Conservation (phyloP, 2,888 invertebrate species). For the Drosophila borborema region DNA sequence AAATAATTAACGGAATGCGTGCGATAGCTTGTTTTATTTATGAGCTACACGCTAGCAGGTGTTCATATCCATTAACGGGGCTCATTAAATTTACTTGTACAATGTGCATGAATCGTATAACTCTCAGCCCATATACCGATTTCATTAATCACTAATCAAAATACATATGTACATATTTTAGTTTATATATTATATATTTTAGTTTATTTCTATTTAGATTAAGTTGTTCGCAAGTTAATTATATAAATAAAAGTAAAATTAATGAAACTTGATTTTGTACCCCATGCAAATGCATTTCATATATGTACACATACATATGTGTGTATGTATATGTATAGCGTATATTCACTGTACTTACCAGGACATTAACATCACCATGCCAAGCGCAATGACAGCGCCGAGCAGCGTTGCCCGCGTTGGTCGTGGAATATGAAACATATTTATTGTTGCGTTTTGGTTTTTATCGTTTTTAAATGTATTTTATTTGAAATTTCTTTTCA, state of each 20-base stretch:
- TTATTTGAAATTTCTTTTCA: slow-evolving; percentile 1
- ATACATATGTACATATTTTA: too few relatives aligned
- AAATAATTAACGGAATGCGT: slow-evolving; percentile 36
- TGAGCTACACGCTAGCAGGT: slow-evolving; percentile 1
- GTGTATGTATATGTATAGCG: too few relatives aligned
- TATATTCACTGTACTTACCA: slow-evolving; percentile 70
- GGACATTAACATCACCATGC: slow-evolving; percentile 66
- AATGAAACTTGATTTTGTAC: neutral
- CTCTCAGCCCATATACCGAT: neutral
- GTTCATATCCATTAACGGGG: neutral
- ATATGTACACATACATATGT: neutral
- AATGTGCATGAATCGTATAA: neutral
- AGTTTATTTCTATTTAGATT: too few relatives aligned
- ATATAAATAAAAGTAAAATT: neutral
- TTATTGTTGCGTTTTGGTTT: slow-evolving; percentile 13
- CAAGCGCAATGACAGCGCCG: slow-evolving; percentile 56
- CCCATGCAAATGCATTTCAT: neutral
- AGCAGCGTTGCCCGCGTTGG: slow-evolving; percentile 64
- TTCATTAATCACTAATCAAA: too few relatives aligned
- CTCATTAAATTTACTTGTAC: neutral
- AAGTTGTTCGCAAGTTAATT: too few relatives aligned
- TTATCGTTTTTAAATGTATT: neutral
- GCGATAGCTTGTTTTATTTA: slow-evolving; percentile 11
- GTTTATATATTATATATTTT: too few relatives aligned
- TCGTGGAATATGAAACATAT: slow-evolving; percentile 72